Percentiles rank a stretch among this genome's conserved stretches.
These are phyloP conservation scores for Anas acuta DNA, from an alignment of 2,797 vertebrate genomes.

Conservation along the genomic window DNA sequence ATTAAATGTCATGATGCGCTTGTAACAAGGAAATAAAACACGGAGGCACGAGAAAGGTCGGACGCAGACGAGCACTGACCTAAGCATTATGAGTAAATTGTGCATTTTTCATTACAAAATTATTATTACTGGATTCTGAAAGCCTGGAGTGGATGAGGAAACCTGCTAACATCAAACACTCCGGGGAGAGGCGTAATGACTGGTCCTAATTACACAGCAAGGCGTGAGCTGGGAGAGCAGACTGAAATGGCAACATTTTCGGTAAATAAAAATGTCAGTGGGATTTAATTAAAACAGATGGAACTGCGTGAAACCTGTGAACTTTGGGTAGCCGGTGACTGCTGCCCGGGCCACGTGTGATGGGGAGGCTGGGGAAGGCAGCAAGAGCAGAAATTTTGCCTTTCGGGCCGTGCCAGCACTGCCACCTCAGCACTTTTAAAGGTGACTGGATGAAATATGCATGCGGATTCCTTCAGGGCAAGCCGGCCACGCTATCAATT, in stretches of 20 bases:
- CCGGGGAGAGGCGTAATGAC: neutral
- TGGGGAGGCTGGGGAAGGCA: neutral
- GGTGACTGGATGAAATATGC: conserved; percentile 62
- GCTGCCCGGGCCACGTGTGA: neutral
- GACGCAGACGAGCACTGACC: neutral
- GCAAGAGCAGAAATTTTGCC: neutral
- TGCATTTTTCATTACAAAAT: neutral
- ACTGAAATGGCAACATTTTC: neutral
- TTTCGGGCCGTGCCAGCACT: neutral
- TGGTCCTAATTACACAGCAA: neutral
- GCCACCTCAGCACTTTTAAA: conserved; percentile 57
- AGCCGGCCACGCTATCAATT: conserved; percentile 28
- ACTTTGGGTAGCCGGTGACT: neutral
- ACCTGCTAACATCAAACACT: neutral
- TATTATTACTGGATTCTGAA: neutral
- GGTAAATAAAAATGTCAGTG: conserved; percentile 2
- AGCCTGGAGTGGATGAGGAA: neutral
- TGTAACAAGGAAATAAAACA: conserved; percentile 35
- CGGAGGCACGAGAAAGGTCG: neutral
- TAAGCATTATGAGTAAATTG: neutral
- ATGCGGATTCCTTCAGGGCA: conserved; percentile 24
- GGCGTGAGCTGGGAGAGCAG: neutral
- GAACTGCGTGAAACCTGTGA: neutral
- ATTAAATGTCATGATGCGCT: conserved; percentile 30
- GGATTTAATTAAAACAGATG: conserved; percentile 6